Percentiles rank a stretch among this genome's conserved stretches.
These are phyloP conservation scores for Ariopsis seemanni DNA, from an alignment of 2,113 vertebrate genomes.

Conservation along the genomic window DNA sequence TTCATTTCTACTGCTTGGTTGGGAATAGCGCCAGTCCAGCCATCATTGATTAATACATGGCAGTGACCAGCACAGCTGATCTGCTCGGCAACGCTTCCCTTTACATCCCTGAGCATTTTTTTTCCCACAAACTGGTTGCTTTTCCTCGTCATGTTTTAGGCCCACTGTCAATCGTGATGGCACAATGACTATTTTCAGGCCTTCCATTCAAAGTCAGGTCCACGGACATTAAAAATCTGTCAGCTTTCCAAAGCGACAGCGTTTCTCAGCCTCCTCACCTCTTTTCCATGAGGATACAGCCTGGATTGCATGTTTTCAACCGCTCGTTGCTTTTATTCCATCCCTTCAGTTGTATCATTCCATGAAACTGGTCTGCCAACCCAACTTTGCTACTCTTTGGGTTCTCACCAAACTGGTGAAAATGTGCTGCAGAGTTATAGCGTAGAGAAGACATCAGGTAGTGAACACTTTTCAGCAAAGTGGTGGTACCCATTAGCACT, in stretches of 20 bases:
- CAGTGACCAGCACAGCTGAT: slow-evolving; percentile 6
- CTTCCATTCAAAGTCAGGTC: background rate
- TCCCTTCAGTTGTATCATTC: slow-evolving; percentile 2
- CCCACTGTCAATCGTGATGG: slow-evolving; percentile 32
- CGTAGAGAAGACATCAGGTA: background rate
- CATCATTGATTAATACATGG: slow-evolving; percentile 36
- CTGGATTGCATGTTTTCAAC: slow-evolving; percentile 24
- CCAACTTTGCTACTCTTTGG: background rate
- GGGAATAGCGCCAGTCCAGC: slow-evolving; percentile 15
- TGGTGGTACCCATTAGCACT: slow-evolving; percentile 33
- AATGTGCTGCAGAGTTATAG: background rate
- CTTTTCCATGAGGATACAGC: slow-evolving; percentile 18
- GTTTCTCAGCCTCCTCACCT: slow-evolving; percentile 22
- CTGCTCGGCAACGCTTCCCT: slow-evolving; percentile 20
- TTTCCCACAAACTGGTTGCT: slow-evolving; percentile 17
- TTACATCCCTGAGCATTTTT: background rate
- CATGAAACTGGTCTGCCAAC: slow-evolving; percentile 38
- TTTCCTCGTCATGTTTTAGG: slow-evolving; percentile 5
- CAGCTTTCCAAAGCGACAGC: slow-evolving; percentile 34
- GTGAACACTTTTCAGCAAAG: background rate
- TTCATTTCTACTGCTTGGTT: slow-evolving; percentile 25
- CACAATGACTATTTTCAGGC: slow-evolving; percentile 29
- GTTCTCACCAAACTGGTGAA: slow-evolving; percentile 3
- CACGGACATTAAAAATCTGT: slow-evolving; percentile 35
- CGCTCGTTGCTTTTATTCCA: background rate